Evolutionary conservation across 1,140 invertebrate genomes (phyloP), one percentile per base, ranked within the genome.

Genomic region (Samia ricini): DNA sequence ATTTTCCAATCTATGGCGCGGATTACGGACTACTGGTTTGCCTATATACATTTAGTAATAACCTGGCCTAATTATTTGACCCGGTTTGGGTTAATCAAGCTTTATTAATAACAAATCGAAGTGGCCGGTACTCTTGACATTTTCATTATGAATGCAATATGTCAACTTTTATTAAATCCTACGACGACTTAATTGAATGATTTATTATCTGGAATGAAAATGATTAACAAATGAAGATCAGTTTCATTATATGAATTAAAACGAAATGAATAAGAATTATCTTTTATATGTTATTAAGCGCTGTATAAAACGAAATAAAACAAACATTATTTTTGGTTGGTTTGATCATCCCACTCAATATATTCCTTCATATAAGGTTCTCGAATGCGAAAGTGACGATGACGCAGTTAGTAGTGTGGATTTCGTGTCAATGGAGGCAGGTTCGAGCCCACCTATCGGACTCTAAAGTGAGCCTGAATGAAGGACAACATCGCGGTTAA

Each of bases 1-100:
- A 56, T 64, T 50, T 64, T 64, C 23, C 22, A 56, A 60, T 56
- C 52, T 60, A 54, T 18, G 42, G 21, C 18, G 55, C 57, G 36
- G 49, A 59, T 33, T 50, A 33, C 18, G 26, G 33, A 42, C 33
- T 15, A 15, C 15, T 42, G 33, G 7, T 42, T 42, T 42, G 33
- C 33, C 15, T 42, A 42, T 42, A 42, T 42, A 15, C 33, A 15
- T 15, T 42, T 42, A 15, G 33, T 42, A 42, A 42, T 42, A 42
- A 42, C 33, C 4, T 42, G 33, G 33, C 33, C 33, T 42, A 42
- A 42, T 42, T 42, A 42, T 42, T 42, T 42, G 33, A 42, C 33
- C 33, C 33, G 33, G 33, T 42, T 42, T 12, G 10, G 33, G 12
- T 42, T 42, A 42, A 42, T 42, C 33, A 42, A 42, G 10, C 33